Evolutionary conservation across 2,797 vertebrate genomes (phyloP), one percentile per base, ranked within the genome.

Genomic region (Thaleichthys pacificus): DNA sequence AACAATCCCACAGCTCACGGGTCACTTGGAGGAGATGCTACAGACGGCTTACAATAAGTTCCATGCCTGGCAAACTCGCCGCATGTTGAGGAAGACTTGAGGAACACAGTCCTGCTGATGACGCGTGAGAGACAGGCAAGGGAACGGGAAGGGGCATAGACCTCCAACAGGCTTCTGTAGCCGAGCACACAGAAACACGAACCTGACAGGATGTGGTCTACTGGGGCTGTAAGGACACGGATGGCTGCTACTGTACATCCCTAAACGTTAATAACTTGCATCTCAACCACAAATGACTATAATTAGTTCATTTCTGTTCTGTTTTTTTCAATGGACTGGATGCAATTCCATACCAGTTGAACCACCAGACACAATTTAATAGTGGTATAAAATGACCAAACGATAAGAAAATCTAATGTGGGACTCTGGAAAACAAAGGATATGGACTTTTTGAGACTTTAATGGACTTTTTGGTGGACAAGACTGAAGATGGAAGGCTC

Each of bases 51-150:
- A 98, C 89, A 97, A 91, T 90, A 99, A 99, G 90, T 97, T 98
- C 82, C 96, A 99, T 66, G 88, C 93, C 0, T 99, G 98, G 98
- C 97, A 99, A 88, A 98, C 95, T 14, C 94, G 96, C 7, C 95
- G 97, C 77, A 95, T 98, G 95, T 89, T 96, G 91, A 97, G 96
- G 82, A 99, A 97, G 90, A 98, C 96, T 91, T 99, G 98, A 99
- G 76, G 68, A 76, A 14, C 11, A 42, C 21, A 26, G 3, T 21
- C n/a, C 2, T 28, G 42, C 2, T 19, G 80, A 68, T 24, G 12
- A 15, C 70, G 73, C 71, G 26, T 71, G 63, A 21, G 70, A 30
- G 19, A 51, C 76, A 74, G 78, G 80, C 73, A 70, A 84, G 68
- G 66, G 70, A 77, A 49, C 60, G 71, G 72, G 70, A 69, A 26